Base-by-base conservation (phyloP, 2,888 invertebrate genomes). In the Drosophila prostipennis region DNA sequence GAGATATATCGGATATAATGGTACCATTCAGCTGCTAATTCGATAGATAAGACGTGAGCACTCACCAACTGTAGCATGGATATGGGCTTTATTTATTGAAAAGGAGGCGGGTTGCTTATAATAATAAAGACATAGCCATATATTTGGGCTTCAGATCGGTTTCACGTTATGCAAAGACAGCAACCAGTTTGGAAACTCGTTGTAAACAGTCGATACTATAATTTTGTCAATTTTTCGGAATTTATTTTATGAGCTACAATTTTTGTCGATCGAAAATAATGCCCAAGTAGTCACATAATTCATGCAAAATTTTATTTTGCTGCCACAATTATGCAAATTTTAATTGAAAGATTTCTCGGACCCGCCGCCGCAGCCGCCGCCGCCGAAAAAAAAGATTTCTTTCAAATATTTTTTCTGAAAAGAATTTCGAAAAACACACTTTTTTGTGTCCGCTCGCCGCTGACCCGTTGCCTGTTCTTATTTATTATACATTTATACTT, bases 191-290 rank as follows among this genome's bases (percentile, higher is more conserved):
- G 36, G 39, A 34, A 61, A 61, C 61, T 77, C 60, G 80, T 77
- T 85, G 83, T 75, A 82, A 79, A 63, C 71, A 65, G 46, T 45
- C 58, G 59, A 69, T 80, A 78, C 79, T 67, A 88, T 88, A 88
- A 87, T 83, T 83, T 85, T 85, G 84, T 85, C 89, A 87, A 77
- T 74, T 87, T 87, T 87, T 78, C 76, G 49, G 72, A 83, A 85
- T 85, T 88, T 85, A 85, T 85, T 88, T 85, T 87, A 85, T 87
- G 89, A 80, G 84, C 79, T 74, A 74, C 75, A 82, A 80, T 83
- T 79, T 83, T 78, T 64, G 64, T 69, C 19, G 52, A 71, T 40
- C 59, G 45, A 64, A 81, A 79, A 89, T 89, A 89, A 82, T 87
- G 75, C 73, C 81, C 82, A 77, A 79, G 77, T 87, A 80, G 86